Conservation (phyloP, 2,113 vertebrate species). For the Pteropus alecto region DNA sequence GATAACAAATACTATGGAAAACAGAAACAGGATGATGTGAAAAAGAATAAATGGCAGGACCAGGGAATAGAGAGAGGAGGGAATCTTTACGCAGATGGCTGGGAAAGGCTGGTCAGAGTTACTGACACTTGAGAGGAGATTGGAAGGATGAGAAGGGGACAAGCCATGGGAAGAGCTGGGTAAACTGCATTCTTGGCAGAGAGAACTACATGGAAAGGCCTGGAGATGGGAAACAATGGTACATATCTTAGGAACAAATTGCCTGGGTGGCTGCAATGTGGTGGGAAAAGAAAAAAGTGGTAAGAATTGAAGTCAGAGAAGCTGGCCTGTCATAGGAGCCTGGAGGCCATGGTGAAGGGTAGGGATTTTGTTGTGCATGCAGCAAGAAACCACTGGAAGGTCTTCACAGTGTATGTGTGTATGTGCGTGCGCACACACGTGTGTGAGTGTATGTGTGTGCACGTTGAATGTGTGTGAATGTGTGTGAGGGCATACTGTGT, state of each 20-base stretch:
- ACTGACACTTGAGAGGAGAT: too few relatives aligned
- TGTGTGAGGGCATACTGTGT: too few relatives aligned
- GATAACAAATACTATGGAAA: background rate
- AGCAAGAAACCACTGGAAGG: background rate
- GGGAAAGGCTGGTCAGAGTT: accelerated
- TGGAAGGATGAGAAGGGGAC: background rate
- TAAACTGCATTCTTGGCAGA: background rate
- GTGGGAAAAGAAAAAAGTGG: background rate
- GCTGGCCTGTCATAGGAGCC: background rate
- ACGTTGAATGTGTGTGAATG: too few relatives aligned
- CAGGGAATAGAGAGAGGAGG: too few relatives aligned
- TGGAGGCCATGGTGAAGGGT: accelerated
- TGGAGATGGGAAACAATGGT: background rate
- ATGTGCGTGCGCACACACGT: background rate
- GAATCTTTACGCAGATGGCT: background rate
- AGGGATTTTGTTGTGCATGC: background rate
- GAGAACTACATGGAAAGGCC: background rate
- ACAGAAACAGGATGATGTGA: background rate
- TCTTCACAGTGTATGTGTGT: background rate
- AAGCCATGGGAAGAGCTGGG: accelerated
- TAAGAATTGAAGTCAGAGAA: background rate
- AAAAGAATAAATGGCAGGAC: background rate
- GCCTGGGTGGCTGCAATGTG: too few relatives aligned
- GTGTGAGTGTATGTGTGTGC: background rate
- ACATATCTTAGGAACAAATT: accelerated